Evolutionary conservation across 64 coral and sea anemone genomes (phyloP).

Genomic region (Porites australiensis): DNA sequence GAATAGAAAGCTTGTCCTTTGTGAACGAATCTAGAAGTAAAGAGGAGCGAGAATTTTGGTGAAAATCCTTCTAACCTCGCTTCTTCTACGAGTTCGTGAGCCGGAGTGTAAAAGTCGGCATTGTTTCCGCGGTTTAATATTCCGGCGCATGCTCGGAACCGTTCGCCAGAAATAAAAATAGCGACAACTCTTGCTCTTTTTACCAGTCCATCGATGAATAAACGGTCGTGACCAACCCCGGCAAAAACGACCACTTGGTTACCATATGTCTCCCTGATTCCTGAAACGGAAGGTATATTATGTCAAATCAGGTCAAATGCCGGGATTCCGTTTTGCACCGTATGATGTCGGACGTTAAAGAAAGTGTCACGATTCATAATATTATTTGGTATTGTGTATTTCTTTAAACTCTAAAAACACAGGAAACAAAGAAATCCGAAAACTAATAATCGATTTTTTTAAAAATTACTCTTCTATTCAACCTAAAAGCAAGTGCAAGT

Average conservation of each 20-base stretch:
- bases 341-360: too few species aligned
- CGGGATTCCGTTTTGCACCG: too few species aligned
- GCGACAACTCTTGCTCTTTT: conserved; percentile 75
- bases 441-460: too few species aligned
- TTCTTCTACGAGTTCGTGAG: conserved; percentile 69
- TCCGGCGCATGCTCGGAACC: conserved; percentile 85
- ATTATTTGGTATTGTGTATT: too few species aligned
- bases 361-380: too few species aligned
- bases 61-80: conserved; percentile 53
- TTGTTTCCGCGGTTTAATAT: conserved; percentile 68
- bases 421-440: too few species aligned
- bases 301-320: too few species aligned
- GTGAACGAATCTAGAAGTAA: conserved; percentile 95
- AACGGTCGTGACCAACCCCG: conserved; percentile 92
- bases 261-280: conserved; percentile 86
- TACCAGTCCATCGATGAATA: conserved; percentile 91
- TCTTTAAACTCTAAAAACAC: too few species aligned
- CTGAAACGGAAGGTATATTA: conserved; percentile 42
- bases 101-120: conserved; percentile 79
- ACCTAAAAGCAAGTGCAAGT: too few species aligned
- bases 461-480: too few species aligned
- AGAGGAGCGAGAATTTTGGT: conserved; percentile 75
- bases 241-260: conserved; percentile 82
- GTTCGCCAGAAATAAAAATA: conserved; percentile 75
- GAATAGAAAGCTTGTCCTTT: conserved; percentile 95